Base-by-base conservation (phyloP, 2,888 invertebrate genomes). In the Agonopterix arenella region DNA sequence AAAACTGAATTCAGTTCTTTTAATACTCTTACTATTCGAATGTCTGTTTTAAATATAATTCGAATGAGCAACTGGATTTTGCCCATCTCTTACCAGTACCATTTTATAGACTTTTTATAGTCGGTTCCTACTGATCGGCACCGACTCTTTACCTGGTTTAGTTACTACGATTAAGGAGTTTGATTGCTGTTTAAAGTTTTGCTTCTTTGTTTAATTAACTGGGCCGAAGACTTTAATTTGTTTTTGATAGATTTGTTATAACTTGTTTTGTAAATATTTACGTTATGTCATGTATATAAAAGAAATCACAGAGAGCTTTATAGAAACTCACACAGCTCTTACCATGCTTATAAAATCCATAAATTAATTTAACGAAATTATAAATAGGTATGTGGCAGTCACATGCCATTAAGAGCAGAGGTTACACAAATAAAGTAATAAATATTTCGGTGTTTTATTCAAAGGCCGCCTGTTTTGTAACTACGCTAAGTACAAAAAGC, bases 61-160 rank as follows among this genome's bases (percentile, higher is more conserved):
- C 28, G 28, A 28, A 28, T 28, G 28, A 28, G 28, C 28, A 28
- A 28, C 28, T 28, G 28, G 5, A 7, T 28, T 28, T 28, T 28
- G 28, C 28, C 28, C 28, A 28, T 28, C 28, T 28, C 28, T 28
- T 7, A 28, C 28, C 28, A 28, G 7, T 68, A 74, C 70, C 68
- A 72, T 76, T 88, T 88, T 82, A 88, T 76, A 65, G 72, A 69
- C 59, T 56, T 82, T 88, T 88, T 85, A 88, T 80, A 81, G 80
- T 75, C 73, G 69, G 61, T 60, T 68, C 73, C 43, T 82, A 83
- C 80, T 71, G 76, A 82, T 80, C 68, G 66, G 66, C 61, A 66
- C 63, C 62, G 64, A 66, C 63, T 69, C 72, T 68, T 78, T 71
- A 70, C 71, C 68, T 68, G 68, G 61, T 77, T 66, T 64, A 73